These are phyloP conservation scores for Gymnothorax reevesii DNA, from an alignment of 2,797 vertebrate species.

Conservation along the genomic window DNA sequence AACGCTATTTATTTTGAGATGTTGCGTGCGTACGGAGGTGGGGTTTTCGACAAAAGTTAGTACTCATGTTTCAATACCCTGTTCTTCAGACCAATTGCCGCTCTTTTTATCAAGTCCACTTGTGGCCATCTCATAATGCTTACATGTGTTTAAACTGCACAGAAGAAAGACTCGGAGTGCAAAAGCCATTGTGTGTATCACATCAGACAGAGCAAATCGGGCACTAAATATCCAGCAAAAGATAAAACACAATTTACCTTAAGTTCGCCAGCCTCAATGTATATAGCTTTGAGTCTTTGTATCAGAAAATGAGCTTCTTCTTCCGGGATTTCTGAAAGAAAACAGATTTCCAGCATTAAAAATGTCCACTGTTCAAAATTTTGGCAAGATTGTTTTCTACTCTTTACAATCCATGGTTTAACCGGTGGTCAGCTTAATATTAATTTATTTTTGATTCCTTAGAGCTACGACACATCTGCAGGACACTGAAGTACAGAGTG, in stretches of 20 bases:
- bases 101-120: no score
- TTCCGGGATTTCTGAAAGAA: conserved; percentile 42
- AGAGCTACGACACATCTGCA: background rate
- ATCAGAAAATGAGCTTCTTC: conserved; percentile 41
- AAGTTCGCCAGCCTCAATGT: conserved; percentile 5
- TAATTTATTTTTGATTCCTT: background rate
- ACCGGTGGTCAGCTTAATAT: background rate
- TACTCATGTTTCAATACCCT: no score
- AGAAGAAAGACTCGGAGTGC: no score
- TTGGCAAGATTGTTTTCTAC: background rate
- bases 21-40: no score
- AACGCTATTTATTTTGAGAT: no score
- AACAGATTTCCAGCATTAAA: background rate
- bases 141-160: no score
- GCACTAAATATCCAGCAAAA: background rate
- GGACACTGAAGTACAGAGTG: background rate
- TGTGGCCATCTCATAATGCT: no score
- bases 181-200: no score
- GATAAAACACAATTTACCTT: conserved; percentile 24
- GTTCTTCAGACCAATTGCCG: no score
- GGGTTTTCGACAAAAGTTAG: no score
- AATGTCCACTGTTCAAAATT: background rate
- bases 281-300: conserved; percentile 33
- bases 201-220: no score
- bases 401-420: background rate